Evolutionary conservation across 2,888 invertebrate species (phyloP).

Genomic region (Erebia palarica): DNA sequence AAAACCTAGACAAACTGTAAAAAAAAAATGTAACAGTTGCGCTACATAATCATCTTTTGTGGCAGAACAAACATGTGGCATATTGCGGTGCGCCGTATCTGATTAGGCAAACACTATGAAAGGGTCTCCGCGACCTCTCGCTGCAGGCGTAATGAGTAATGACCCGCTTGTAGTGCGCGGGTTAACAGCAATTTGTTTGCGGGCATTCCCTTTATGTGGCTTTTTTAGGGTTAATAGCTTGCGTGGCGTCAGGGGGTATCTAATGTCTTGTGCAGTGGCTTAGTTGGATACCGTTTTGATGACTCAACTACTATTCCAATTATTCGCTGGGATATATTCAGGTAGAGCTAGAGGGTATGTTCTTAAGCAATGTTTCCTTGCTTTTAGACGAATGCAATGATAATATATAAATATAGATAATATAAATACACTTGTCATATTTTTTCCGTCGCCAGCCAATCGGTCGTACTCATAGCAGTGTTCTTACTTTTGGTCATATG

Average conservation of each 20-base stretch:
- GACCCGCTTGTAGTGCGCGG: conserved; percentile 52
- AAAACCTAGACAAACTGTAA: no score
- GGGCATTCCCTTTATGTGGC: conserved; percentile 51
- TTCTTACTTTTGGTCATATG: no score
- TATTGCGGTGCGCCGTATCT: conserved; percentile 69
- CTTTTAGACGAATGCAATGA: no score
- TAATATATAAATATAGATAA: no score
- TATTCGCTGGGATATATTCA: neutral
- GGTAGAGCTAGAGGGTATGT: no score
- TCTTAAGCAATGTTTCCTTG: no score
- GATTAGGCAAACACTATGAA: conserved; percentile 71
- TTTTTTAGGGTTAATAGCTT: conserved; percentile 30
- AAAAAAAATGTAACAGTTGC: conserved; percentile 22
- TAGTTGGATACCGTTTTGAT: neutral
- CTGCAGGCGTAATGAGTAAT: conserved; percentile 44
- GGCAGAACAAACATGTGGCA: conserved; percentile 64
- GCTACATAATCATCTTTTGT: conserved; percentile 22
- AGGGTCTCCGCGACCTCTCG: conserved; percentile 45
- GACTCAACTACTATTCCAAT: neutral
- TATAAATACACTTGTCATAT: no score
- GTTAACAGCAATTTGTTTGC: conserved; percentile 68
- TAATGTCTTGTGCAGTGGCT: conserved; percentile 1
- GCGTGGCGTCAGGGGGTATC: conserved; percentile 1
- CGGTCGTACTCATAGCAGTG: no score
- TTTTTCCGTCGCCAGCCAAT: no score